These are phyloP conservation scores for Pemphigus obesinymphae DNA, from an alignment of 1,140 invertebrate species.

Conservation along the genomic window DNA sequence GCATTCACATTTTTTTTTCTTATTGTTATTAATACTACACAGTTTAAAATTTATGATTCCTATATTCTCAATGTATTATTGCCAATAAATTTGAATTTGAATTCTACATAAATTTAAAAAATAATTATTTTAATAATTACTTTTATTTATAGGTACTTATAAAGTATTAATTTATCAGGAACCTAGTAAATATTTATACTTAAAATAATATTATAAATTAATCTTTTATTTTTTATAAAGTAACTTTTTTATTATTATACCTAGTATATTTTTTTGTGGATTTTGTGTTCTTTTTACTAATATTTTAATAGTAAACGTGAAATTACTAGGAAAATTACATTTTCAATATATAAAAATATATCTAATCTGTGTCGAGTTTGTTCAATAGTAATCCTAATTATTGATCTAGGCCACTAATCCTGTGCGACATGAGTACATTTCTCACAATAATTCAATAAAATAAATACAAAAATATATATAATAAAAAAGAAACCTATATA, in stretches of 20 bases:
- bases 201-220: slow-evolving; percentile 8
- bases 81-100: neutral
- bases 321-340: neutral
- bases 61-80: neutral
- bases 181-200: slow-evolving; percentile 2
- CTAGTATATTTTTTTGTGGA: too few species aligned
- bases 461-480: slow-evolving; percentile 7
- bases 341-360: slow-evolving; percentile 35
- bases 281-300: neutral
- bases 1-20: neutral
- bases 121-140: slow-evolving; percentile 1
- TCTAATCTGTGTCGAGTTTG: slow-evolving; percentile 1
- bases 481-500: neutral
- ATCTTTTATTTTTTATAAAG: neutral
- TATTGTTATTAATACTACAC: neutral
- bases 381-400: slow-evolving; percentile 28
- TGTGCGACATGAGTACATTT: neutral
- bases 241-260: too few species aligned
- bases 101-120: neutral
- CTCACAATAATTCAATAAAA: slow-evolving; percentile 13
- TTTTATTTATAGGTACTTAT: neutral
- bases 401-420: slow-evolving; percentile 15
- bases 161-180: slow-evolving; percentile 12
- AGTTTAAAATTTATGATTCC: neutral
- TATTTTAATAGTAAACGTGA: neutral